phyloP scores from a whole-genome alignment of 2,888 invertebrate species.

The Drosophila yooni region DNA sequence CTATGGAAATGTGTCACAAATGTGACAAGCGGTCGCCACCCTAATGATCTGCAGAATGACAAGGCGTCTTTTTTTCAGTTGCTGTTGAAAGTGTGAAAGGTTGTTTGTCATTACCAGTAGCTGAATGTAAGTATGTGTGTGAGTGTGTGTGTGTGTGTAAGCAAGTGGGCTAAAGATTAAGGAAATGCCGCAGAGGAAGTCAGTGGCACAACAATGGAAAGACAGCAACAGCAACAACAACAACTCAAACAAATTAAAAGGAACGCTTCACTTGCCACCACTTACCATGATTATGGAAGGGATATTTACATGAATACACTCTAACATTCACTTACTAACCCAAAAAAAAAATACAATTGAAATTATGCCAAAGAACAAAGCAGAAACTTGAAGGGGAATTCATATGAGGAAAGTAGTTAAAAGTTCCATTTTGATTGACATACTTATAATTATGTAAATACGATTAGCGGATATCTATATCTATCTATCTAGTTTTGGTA shows the following conservation, averaged over 20 bases:
- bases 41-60: slow-evolving; percentile 69
- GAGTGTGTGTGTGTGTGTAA: not conserved
- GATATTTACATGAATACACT: not conserved
- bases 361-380: slow-evolving; percentile 17
- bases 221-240: slow-evolving; percentile 8
- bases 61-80: slow-evolving; percentile 54
- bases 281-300: slow-evolving; percentile 40
- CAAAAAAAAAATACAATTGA: slow-evolving; percentile 16
- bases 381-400: slow-evolving; percentile 5
- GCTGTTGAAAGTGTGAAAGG: slow-evolving; percentile 67
- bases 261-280: slow-evolving; percentile 43
- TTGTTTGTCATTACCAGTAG: slow-evolving; percentile 56
- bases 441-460: not conserved
- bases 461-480: not conserved
- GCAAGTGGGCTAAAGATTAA: slow-evolving; percentile 62
- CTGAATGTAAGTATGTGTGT: not conserved
- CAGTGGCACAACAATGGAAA: slow-evolving; percentile 49
- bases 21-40: slow-evolving; percentile 42
- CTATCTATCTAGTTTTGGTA: not conserved
- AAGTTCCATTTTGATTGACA: not conserved
- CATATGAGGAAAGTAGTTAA: not conserved
- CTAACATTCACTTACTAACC: slow-evolving; percentile 14
- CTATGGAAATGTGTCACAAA: slow-evolving; percentile 72
- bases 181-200: slow-evolving; percentile 62
- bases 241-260: slow-evolving; percentile 23